A percentile compares a stretch with the other conserved stretches of the same genome.
Evolutionary conservation across 2,797 vertebrate genomes (phyloP).

Genomic region (Eremophila alpestris): DNA sequence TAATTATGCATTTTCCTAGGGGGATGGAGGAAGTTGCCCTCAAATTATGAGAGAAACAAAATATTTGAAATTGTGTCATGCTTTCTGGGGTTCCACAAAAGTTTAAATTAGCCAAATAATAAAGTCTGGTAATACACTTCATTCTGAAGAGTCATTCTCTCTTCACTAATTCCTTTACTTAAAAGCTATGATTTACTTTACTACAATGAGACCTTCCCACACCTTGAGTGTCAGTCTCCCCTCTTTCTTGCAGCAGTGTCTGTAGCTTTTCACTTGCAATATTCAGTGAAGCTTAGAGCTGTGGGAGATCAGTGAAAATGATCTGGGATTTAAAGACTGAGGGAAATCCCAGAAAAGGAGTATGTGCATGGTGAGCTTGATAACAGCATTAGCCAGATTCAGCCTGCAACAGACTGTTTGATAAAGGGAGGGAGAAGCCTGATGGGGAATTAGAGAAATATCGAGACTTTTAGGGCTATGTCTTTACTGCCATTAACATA

Average conservation of each 20-base stretch:
- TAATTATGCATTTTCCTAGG: background rate
- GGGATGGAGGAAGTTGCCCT: background rate
- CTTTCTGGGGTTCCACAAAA: background rate
- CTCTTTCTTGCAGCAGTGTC: background rate
- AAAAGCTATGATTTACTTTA: background rate
- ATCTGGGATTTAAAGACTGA: conserved; percentile 4
- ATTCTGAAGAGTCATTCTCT: background rate
- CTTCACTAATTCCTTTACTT: background rate
- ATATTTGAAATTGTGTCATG: background rate
- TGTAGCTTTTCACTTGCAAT: background rate
- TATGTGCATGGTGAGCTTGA: background rate
- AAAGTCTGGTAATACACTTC: background rate
- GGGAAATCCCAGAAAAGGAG: background rate
- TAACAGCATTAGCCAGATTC: background rate
- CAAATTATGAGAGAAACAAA: background rate
- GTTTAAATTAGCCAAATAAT: background rate
- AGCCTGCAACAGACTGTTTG: background rate
- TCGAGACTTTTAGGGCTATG: background rate
- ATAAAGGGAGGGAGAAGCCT: background rate
- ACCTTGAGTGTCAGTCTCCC: background rate
- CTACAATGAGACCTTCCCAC: background rate
- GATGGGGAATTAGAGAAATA: background rate
- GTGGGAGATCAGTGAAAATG: background rate
- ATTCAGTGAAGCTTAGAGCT: background rate
- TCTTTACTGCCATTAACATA: background rate